Conservation (phyloP, 2,113 vertebrate genomes). For the Calcarius ornatus region DNA sequence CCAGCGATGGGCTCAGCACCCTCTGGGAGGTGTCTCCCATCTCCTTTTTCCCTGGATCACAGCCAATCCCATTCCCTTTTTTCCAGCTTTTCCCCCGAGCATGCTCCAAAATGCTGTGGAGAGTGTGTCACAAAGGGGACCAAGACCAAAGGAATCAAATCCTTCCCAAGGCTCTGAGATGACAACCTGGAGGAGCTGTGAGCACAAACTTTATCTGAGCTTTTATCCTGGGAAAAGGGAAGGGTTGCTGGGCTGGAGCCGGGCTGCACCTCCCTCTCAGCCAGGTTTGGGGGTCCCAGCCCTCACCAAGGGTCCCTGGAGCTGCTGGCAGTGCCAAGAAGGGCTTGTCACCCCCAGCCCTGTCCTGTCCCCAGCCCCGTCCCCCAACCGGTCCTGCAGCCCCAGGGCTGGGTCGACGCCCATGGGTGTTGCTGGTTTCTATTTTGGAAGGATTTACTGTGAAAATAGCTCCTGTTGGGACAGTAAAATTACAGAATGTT, state of each 20-base stretch:
- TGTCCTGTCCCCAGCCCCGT: neutral
- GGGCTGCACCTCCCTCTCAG: neutral
- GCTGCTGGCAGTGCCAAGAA: fast-evolving
- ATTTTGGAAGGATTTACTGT: slow-evolving; percentile 12
- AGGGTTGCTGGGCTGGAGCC: neutral
- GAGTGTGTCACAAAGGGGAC: fast-evolving
- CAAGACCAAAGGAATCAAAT: neutral
- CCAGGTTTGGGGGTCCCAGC: neutral
- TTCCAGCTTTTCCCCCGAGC: neutral
- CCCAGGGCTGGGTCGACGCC: neutral
- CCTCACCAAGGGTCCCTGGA: neutral
- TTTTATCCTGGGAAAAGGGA: fast-evolving
- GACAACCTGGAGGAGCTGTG: neutral
- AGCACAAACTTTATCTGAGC: fast-evolving
- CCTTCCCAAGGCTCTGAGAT: fast-evolving
- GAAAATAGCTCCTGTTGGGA: neutral
- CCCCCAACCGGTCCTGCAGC: neutral
- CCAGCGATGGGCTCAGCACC: neutral
- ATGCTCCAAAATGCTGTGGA: fast-evolving
- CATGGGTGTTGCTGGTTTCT: neutral
- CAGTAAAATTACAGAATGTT: neutral
- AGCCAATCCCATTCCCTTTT: neutral
- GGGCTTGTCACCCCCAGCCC: fast-evolving
- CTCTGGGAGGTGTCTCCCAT: neutral
- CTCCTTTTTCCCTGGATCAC: neutral